These are phyloP conservation scores for Chroicocephalus ridibundus DNA, from an alignment of 2,113 vertebrate species.

Conservation along the genomic window DNA sequence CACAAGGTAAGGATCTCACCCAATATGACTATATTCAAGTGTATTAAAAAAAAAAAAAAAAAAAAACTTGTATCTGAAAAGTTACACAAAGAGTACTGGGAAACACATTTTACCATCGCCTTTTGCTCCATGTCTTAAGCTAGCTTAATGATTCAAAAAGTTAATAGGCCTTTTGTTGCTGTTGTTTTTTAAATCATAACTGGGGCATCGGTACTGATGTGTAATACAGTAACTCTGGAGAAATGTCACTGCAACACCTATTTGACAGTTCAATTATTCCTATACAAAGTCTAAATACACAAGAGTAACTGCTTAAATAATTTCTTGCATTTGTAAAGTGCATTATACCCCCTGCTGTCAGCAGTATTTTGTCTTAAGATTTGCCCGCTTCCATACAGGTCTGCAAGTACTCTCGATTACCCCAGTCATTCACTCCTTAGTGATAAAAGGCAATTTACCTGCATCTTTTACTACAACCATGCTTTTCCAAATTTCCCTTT, in stretches of 20 bases:
- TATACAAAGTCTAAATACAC: not conserved
- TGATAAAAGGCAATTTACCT: conserved; percentile 4
- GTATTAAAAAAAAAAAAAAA: conserved; percentile 32
- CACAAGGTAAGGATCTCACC: not conserved
- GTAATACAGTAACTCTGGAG: not conserved
- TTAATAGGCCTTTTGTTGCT: not conserved
- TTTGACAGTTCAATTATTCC: conserved; percentile 16
- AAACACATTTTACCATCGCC: not conserved
- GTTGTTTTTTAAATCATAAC: not conserved
- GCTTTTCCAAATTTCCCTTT: conserved; percentile 6
- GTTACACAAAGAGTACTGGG: conserved; percentile 3
- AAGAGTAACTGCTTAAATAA: not conserved
- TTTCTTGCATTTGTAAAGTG: not conserved
- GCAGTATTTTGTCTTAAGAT: not conserved
- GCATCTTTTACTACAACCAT: not conserved
- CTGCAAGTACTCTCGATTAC: not conserved
- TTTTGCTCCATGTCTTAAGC: conserved; percentile 12
- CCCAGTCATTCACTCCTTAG: not conserved
- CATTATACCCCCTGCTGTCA: conserved; percentile 7
- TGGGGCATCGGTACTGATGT: not conserved
- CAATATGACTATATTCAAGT: not conserved
- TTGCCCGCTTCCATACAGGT: not conserved
- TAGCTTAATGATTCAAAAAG: not conserved
- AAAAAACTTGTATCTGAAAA: conserved; percentile 53
- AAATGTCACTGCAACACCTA: not conserved